phyloP scores from a whole-genome alignment of 2,888 invertebrate genomes.

The Podabrus alpinus region DNA sequence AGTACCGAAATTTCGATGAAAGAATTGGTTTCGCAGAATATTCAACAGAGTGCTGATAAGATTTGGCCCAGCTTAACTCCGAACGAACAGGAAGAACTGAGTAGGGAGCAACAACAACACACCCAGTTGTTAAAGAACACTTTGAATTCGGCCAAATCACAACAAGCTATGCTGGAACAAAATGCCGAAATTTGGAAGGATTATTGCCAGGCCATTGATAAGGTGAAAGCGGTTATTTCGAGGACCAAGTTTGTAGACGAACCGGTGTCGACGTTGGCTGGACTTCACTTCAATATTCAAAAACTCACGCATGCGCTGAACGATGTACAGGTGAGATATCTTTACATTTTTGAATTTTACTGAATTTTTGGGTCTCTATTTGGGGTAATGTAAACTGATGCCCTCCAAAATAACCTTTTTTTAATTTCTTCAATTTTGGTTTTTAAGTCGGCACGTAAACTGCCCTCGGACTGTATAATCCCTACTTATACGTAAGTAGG shows the following conservation, averaged over 20 bases:
- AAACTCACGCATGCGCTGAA: constrained; percentile 78
- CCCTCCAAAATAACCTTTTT: too few species aligned
- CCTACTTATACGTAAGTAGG: too few species aligned
- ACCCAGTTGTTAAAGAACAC: constrained; percentile 82
- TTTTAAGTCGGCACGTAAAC: too few species aligned
- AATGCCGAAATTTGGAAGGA: constrained; percentile 85
- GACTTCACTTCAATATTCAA: constrained; percentile 81
- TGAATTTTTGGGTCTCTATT: too few species aligned
- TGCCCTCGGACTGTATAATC: too few species aligned
- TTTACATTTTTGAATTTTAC: neutral
- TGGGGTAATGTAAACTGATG: too few species aligned
- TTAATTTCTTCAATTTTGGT: too few species aligned
- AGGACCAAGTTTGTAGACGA: constrained; percentile 80
- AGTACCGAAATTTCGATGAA: constrained; percentile 77
- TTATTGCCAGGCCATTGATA: constrained; percentile 77
- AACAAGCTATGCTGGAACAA: constrained; percentile 78
- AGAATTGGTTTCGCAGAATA: constrained; percentile 78
- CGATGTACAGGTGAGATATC: constrained; percentile 70
- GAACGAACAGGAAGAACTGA: constrained; percentile 81
- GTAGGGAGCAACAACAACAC: constrained; percentile 79
- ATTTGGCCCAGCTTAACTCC: constrained; percentile 85
- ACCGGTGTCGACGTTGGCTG: constrained; percentile 77
- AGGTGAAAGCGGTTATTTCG: constrained; percentile 74
- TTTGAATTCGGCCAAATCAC: constrained; percentile 80
- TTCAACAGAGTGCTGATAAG: constrained; percentile 83